A percentile compares a stretch with the other conserved stretches of the same genome.
Conservation (phyloP, 2,113 vertebrate species). For the Bubo blakistoni region DNA sequence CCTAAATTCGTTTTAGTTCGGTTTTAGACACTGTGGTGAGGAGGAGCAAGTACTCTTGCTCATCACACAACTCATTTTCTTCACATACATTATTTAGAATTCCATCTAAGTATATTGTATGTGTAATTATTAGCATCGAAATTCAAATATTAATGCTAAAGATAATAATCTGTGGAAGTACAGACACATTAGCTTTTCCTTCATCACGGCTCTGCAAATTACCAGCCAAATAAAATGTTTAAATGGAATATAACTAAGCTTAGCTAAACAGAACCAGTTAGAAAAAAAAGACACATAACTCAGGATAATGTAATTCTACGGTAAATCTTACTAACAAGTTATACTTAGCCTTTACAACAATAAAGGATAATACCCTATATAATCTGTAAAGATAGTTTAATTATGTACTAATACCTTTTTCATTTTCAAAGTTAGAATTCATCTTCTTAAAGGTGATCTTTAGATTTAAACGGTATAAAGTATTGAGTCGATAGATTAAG, state of each 20-base stretch:
- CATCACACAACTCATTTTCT: neutral
- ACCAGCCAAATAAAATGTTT: neutral
- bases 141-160: conserved; percentile 7
- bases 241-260: conserved; percentile 1
- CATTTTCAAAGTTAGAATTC: neutral
- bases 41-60: neutral
- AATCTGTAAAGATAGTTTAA: conserved; percentile 24
- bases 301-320: conserved; percentile 18
- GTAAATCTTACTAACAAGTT: neutral
- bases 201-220: neutral
- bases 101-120: neutral
- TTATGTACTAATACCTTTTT: conserved; percentile 9
- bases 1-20: neutral
- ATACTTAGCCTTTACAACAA: conserved; percentile 34
- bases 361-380: conserved; percentile 20
- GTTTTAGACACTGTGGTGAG: neutral
- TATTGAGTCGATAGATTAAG: conserved; percentile 20
- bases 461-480: conserved; percentile 41
- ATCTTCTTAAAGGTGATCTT: conserved; percentile 41
- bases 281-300: neutral
- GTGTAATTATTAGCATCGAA: neutral
- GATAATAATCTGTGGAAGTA: neutral
- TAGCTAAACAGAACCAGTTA: conserved; percentile 2
- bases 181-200: neutral
- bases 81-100: neutral